These are phyloP conservation scores for Coecobrya sp. DNA, from an alignment of 2,888 invertebrate species.

Conservation along the genomic window DNA sequence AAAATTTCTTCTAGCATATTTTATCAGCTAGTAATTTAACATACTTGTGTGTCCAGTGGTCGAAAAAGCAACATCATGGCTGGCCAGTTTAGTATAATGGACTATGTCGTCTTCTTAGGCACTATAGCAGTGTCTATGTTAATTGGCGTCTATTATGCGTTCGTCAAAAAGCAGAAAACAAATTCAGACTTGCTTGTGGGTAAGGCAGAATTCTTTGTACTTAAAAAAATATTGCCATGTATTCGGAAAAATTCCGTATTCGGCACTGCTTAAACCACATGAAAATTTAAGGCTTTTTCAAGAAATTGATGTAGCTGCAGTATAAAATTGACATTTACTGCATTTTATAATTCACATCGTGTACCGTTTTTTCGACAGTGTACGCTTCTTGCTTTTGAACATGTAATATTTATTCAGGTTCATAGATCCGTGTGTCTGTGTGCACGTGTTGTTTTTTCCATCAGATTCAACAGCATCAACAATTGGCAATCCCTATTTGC, in stretches of 20 bases:
- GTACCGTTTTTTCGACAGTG: no score
- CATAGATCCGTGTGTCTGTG: background rate
- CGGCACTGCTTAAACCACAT: no score
- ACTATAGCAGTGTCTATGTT: conserved; percentile 87
- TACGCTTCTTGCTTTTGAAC: no score
- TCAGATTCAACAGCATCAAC: background rate
- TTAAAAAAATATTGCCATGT: background rate
- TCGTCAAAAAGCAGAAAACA: conserved; percentile 89
- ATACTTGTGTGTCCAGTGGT: background rate
- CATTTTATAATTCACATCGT: no score
- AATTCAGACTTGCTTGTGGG: conserved; percentile 88
- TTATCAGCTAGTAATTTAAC: background rate
- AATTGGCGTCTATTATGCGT: conserved; percentile 88
- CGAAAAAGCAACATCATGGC: conserved; percentile 60
- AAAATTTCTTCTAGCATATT: background rate
- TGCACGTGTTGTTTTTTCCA: background rate
- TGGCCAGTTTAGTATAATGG: conserved; percentile 84
- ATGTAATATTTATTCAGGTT: background rate
- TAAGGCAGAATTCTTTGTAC: conserved; percentile 45
- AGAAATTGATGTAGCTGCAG: no score
- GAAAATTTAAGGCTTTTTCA: no score
- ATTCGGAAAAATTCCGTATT: no score
- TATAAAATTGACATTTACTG: no score
- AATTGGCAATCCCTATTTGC: background rate
- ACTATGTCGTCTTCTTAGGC: conserved; percentile 87